Percentiles rank a stretch among this genome's conserved stretches.
These are phyloP conservation scores for Hozukius guyotensis DNA, from an alignment of 2,797 vertebrate genomes.

Conservation along the genomic window DNA sequence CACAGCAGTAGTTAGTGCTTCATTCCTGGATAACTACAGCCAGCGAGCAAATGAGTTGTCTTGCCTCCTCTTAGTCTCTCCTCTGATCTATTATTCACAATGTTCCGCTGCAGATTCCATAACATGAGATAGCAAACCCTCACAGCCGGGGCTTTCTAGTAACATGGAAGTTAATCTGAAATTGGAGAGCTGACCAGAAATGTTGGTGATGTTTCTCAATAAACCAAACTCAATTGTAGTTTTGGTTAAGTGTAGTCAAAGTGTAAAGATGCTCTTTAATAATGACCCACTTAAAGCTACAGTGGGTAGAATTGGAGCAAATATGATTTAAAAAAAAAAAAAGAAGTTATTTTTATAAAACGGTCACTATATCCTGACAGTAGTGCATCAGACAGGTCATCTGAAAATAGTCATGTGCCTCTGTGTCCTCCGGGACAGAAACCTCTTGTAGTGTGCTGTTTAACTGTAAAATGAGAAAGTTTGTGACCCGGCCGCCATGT, in stretches of 20 bases:
- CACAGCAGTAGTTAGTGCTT: not conserved
- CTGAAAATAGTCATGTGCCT: too few relatives aligned
- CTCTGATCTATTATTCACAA: constrained; percentile 71
- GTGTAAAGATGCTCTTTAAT: not conserved
- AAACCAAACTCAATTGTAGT: not conserved
- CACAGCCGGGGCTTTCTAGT: constrained; percentile 7
- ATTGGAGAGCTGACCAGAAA: not conserved
- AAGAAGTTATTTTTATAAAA: too few relatives aligned
- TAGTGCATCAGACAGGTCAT: too few relatives aligned
- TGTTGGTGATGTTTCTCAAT: not conserved
- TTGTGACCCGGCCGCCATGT: too few relatives aligned
- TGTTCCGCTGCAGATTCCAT: constrained; percentile 36
- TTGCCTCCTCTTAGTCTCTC: constrained; percentile 31
- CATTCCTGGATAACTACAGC: constrained; percentile 1
- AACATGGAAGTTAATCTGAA: constrained; percentile 12
- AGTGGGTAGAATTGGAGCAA: too few relatives aligned
- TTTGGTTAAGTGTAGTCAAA: not conserved
- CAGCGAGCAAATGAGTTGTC: not conserved
- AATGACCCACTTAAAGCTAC: too few relatives aligned
- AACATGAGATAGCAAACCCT: constrained; percentile 35
- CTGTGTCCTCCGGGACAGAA: too few relatives aligned
- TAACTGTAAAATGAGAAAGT: too few relatives aligned
- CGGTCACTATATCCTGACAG: too few relatives aligned
- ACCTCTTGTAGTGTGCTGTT: too few relatives aligned
- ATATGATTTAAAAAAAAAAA: too few relatives aligned